phyloP scores from a whole-genome alignment of 2,888 invertebrate species.

The Eupsilia transversa region DNA sequence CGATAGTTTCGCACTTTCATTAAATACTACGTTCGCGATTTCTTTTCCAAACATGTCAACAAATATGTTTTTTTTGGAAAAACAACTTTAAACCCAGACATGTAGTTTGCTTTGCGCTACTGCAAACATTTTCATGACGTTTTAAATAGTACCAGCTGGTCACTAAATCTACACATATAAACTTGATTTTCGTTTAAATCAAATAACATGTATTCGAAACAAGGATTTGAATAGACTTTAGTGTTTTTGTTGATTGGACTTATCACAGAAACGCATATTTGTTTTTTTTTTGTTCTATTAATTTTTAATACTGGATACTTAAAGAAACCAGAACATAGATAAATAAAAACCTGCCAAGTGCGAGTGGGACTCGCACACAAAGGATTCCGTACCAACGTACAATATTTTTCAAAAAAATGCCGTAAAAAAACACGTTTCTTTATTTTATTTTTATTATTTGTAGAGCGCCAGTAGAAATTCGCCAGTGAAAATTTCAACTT shows the following conservation, averaged over 20 bases:
- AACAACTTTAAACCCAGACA: background rate
- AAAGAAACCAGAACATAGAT: background rate
- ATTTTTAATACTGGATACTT: too few relatives aligned
- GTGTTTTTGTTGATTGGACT: background rate
- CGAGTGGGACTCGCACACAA: too few relatives aligned
- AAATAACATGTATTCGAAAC: background rate
- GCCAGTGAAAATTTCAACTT: too few relatives aligned
- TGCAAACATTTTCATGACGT: background rate
- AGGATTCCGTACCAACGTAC: too few relatives aligned
- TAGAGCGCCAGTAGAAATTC: too few relatives aligned
- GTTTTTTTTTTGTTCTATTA: background rate
- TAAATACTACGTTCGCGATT: background rate
- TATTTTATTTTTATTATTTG: too few relatives aligned
- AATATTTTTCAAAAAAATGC: too few relatives aligned
- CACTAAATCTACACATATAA: background rate
- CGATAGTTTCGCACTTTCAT: constrained; percentile 14
- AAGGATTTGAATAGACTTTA: background rate
- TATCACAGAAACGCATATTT: background rate
- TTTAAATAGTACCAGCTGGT: background rate
- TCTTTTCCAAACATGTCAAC: background rate
- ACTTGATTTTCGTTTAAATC: too few relatives aligned
- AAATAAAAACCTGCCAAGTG: too few relatives aligned
- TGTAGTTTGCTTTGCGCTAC: background rate
- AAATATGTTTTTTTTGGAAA: background rate
- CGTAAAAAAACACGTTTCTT: too few relatives aligned